phyloP scores from a whole-genome alignment of 2,888 invertebrate genomes.

The Hermaeophaga mercurialis region DNA sequence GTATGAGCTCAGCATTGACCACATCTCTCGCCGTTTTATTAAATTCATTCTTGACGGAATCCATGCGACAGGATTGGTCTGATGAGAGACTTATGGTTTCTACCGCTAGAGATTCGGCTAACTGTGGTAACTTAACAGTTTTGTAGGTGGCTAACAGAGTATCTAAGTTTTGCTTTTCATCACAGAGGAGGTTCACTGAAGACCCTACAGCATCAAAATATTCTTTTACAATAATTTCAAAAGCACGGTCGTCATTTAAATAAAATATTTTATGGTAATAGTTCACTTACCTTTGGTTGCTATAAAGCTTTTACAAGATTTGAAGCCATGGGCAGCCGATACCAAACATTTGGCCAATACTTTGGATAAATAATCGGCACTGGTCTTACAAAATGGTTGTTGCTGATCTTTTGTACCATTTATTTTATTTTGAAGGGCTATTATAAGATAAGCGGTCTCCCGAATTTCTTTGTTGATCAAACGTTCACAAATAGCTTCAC shows the following conservation, averaged over 20 bases:
- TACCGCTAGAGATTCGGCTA: conserved; percentile 72
- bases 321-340: conserved; percentile 51
- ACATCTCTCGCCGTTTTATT: conserved; percentile 78
- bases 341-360: conserved; percentile 75
- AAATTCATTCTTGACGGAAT: conserved; percentile 68
- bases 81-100: conserved; percentile 70
- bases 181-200: conserved; percentile 43
- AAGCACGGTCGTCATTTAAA: too few species aligned
- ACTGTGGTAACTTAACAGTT: conserved; percentile 69
- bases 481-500: conserved; percentile 62
- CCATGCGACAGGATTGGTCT: conserved; percentile 57
- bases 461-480: conserved; percentile 71
- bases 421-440: conserved; percentile 71
- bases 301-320: conserved; percentile 53
- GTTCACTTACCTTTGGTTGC: conserved; percentile 30
- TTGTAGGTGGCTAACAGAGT: conserved; percentile 61
- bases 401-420: conserved; percentile 61
- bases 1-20: conserved; percentile 75
- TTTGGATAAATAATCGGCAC: conserved; percentile 74
- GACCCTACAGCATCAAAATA: conserved; percentile 31
- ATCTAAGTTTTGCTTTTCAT: conserved; percentile 48
- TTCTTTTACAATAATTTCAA: too few species aligned
- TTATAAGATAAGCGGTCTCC: conserved; percentile 78
- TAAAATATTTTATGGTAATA: too few species aligned
- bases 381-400: conserved; percentile 56